phyloP scores from a whole-genome alignment of 2,113 vertebrate species.

The Sorex fumeus region DNA sequence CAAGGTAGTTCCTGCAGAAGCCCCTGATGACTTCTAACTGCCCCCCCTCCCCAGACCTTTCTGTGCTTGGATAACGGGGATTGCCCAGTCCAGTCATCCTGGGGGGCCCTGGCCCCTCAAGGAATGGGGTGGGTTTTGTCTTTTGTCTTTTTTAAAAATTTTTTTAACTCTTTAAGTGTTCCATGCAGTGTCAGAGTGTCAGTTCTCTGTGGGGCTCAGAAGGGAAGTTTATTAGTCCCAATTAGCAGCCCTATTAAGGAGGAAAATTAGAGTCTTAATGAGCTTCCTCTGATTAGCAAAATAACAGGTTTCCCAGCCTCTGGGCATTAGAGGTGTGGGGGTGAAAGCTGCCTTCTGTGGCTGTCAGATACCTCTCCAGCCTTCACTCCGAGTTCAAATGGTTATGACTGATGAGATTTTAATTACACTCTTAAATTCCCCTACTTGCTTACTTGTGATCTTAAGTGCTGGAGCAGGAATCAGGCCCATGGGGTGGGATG shows the following conservation, averaged over 20 bases:
- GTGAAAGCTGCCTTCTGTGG: conserved; percentile 46
- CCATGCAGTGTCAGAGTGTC: background rate
- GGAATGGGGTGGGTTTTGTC: background rate
- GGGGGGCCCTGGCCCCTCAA: conserved; percentile 13
- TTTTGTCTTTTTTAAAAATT: background rate
- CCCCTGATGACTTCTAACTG: background rate
- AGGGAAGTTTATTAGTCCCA: conserved; percentile 83
- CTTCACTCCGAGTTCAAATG: conserved; percentile 70
- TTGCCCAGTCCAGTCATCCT: background rate
- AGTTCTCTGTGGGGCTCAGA: conserved; percentile 63
- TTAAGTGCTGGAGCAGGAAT: conserved; percentile 61
- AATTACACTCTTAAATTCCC: conserved; percentile 76
- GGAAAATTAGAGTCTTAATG: conserved; percentile 84
- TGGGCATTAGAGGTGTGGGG: conserved; percentile 70
- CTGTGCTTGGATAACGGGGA: conserved; percentile 21
- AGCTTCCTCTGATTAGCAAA: conserved; percentile 82
- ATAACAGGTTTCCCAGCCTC: conserved; percentile 81
- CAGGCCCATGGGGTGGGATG: background rate
- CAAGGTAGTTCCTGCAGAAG: background rate
- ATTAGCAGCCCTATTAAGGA: conserved; percentile 84
- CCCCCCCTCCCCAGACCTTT: background rate
- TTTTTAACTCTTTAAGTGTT: conserved; percentile 72
- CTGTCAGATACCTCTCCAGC: conserved; percentile 40
- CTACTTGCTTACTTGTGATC: conserved; percentile 38
- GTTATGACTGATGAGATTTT: conserved; percentile 79